phyloP scores from a whole-genome alignment of 2,888 invertebrate genomes.

The Scrobipalpa costella region DNA sequence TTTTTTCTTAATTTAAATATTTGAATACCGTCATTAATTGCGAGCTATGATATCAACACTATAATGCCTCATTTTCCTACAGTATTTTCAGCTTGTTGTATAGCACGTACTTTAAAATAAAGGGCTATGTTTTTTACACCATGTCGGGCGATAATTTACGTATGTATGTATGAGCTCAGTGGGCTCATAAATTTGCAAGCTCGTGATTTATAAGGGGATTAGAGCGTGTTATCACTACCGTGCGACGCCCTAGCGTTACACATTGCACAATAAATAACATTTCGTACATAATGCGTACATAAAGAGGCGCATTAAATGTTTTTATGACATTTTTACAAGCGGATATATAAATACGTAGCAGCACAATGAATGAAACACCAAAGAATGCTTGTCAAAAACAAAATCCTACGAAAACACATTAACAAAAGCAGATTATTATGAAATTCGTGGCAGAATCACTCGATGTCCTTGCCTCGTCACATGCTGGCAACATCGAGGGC shows the following conservation, averaged over 20 bases:
- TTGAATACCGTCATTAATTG: neutral
- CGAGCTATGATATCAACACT: neutral
- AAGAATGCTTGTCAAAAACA: conserved; percentile 40
- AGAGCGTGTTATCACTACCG: conserved; percentile 62
- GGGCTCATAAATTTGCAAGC: conserved; percentile 71
- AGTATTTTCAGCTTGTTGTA: neutral
- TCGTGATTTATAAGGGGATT: conserved; percentile 74
- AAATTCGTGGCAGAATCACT: conserved; percentile 57
- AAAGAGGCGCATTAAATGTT: conserved; percentile 6
- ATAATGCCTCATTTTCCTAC: too few species aligned
- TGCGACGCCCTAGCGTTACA: conserved; percentile 38
- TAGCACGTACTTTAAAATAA: neutral
- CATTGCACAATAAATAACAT: conserved; percentile 21
- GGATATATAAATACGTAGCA: conserved; percentile 15
- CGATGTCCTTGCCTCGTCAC: conserved; percentile 66
- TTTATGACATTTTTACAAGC: neutral
- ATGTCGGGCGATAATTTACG: conserved; percentile 62
- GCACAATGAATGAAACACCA: neutral
- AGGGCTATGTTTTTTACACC: conserved; percentile 51
- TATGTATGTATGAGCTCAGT: conserved; percentile 60
- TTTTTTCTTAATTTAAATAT: neutral
- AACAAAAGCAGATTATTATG: conserved; percentile 44
- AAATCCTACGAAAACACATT: conserved; percentile 50
- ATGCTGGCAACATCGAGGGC: conserved; percentile 67
- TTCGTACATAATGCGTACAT: conserved; percentile 13